A percentile compares a stretch with the other conserved stretches of the same genome.
phyloP scores from a whole-genome alignment of 2,797 vertebrate species.

The Pangasius mekongensis region DNA sequence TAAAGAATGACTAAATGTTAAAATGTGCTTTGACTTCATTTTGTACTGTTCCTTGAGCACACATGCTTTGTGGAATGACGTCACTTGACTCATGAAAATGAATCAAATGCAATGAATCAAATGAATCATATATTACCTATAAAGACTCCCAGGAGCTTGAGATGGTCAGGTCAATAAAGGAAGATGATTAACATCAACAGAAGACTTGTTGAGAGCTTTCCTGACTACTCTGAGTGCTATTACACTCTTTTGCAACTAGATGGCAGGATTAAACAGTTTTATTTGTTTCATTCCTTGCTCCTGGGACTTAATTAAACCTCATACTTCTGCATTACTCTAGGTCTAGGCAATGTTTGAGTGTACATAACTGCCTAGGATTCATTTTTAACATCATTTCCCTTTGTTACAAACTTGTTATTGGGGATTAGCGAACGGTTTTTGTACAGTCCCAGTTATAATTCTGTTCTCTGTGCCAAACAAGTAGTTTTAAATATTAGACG shows the following conservation, averaged over 20 bases:
- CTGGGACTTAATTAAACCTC: not conserved
- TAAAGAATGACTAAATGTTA: slow-evolving; percentile 54
- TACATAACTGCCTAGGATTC: not conserved
- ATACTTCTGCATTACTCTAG: not conserved
- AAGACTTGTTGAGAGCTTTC: not conserved
- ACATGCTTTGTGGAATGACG: too few relatives aligned
- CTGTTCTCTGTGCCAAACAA: not conserved
- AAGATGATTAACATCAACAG: not conserved
- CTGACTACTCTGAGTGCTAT: not conserved
- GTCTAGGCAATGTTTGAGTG: not conserved
- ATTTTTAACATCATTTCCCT: not conserved
- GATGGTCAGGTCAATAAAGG: not conserved
- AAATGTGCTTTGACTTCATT: not conserved
- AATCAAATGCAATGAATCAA: not conserved
- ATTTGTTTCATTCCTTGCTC: not conserved
- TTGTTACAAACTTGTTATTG: not conserved
- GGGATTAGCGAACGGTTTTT: not conserved
- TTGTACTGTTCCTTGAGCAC: not conserved
- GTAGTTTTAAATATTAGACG: not conserved
- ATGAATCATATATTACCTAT: not conserved
- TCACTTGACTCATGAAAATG: not conserved
- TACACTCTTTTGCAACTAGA: not conserved
- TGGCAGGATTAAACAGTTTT: slow-evolving; percentile 1
- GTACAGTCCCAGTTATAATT: not conserved
- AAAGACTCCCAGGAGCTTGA: not conserved